A percentile compares a stretch with the other conserved stretches of the same genome.
phyloP scores from a whole-genome alignment of 1,140 invertebrate genomes.

The Eupristina koningsbergeri region DNA sequence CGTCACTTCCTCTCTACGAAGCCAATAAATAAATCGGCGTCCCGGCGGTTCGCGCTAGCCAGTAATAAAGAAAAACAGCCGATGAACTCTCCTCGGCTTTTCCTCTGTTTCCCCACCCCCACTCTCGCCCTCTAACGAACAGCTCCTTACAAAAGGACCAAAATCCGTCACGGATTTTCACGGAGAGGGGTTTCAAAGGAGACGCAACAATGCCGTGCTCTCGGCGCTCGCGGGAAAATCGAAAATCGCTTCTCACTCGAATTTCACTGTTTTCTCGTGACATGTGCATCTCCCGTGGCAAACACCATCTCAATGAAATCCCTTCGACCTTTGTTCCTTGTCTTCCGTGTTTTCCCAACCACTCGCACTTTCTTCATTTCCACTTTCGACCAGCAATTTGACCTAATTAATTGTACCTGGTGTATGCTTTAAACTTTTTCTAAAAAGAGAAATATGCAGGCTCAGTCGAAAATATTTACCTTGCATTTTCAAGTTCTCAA shows the following conservation, averaged over 20 bases:
- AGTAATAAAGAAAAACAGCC: neutral
- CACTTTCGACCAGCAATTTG: too few species aligned
- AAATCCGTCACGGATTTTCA: neutral
- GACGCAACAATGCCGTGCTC: neutral
- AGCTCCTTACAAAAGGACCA: neutral
- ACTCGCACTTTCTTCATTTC: too few species aligned
- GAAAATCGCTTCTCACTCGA: neutral
- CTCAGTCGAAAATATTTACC: too few species aligned
- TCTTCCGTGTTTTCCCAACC: neutral
- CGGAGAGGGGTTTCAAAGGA: neutral
- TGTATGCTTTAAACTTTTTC: too few species aligned
- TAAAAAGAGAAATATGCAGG: too few species aligned
- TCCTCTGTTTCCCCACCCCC: neutral
- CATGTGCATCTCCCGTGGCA: neutral
- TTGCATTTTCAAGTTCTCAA: too few species aligned
- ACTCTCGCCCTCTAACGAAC: neutral
- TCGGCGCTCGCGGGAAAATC: neutral
- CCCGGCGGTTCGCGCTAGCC: too few species aligned
- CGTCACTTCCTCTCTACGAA: neutral
- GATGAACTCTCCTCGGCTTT: neutral
- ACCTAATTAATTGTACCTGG: too few species aligned
- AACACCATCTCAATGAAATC: neutral
- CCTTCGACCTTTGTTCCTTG: neutral
- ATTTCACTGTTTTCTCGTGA: neutral
- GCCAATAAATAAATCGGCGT: neutral